Percentiles rank a stretch among this genome's conserved stretches.
Evolutionary conservation across 1,140 invertebrate genomes (phyloP).

Genomic region (Chymomyza costata): DNA sequence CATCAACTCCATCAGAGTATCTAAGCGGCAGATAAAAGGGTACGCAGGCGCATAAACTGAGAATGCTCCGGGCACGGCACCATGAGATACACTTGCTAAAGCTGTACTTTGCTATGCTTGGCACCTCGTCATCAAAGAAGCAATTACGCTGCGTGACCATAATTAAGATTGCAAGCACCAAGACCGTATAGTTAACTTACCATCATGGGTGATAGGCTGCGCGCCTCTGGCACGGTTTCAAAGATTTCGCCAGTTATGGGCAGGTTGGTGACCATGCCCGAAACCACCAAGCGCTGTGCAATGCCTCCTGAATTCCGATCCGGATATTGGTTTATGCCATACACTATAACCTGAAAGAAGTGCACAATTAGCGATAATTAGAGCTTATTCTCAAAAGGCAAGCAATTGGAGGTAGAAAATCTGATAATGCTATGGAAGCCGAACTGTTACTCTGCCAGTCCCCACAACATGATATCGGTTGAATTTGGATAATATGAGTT

Average conservation of each 20-base stretch:
- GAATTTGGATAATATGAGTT: no score
- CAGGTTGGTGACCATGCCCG: conserved; percentile 35
- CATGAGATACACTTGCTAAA: conserved; percentile 77
- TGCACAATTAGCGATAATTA: no score
- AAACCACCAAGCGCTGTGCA: conserved; percentile 31
- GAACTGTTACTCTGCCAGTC: no score
- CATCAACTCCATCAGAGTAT: conserved; percentile 35
- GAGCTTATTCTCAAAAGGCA: no score
- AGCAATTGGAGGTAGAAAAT: no score
- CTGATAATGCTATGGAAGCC: no score
- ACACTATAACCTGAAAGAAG: conserved; percentile 41
- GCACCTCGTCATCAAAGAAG: conserved; percentile 73
- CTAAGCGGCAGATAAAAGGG: conserved; percentile 77
- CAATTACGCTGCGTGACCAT: conserved; percentile 54
- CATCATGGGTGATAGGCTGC: conserved; percentile 33
- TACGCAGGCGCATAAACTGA: conserved; percentile 77
- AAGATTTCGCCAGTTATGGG: conserved; percentile 45
- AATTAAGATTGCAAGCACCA: conserved; percentile 5
- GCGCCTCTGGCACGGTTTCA: conserved; percentile 51
- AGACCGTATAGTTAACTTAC: conserved; percentile 23
- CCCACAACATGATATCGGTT: no score
- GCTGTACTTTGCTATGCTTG: conserved; percentile 51
- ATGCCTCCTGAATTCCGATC: conserved; percentile 54
- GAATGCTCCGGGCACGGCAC: conserved; percentile 77
- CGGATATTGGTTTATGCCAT: conserved; percentile 41